Evolutionary conservation across 2,113 vertebrate species (phyloP).

Genomic region (Anseranas semipalmata): DNA sequence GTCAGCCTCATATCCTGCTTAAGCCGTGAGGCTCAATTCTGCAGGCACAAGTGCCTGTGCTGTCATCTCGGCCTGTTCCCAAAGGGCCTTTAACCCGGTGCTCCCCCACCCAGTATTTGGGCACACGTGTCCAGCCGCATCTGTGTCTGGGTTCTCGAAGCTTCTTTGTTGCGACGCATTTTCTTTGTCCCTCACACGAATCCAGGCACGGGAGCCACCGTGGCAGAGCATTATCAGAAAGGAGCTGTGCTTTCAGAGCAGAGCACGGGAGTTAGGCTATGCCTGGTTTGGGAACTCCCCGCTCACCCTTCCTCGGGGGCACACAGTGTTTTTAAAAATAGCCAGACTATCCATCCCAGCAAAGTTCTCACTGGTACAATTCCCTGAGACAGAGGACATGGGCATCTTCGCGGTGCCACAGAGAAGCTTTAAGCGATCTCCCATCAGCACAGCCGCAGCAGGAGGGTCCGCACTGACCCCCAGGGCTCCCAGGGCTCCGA

Average conservation of each 20-base stretch:
- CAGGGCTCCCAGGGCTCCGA: background rate
- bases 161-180: background rate
- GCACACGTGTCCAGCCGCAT: background rate
- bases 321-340: background rate
- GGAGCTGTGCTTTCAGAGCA: background rate
- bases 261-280: background rate
- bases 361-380: background rate
- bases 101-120: background rate
- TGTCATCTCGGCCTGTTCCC: background rate
- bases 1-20: background rate
- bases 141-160: background rate
- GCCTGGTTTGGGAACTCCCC: background rate
- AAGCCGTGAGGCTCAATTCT: background rate
- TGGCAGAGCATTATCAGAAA: background rate
- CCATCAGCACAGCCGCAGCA: background rate
- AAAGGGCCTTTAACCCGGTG: background rate
- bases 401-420: background rate
- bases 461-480: background rate
- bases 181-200: background rate
- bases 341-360: background rate
- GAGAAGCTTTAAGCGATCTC: background rate
- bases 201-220: background rate
- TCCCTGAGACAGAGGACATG: background rate
- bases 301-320: background rate
- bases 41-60: background rate